Base-by-base conservation (phyloP, 2,888 invertebrate genomes). In the Heteromurus nitidus region DNA sequence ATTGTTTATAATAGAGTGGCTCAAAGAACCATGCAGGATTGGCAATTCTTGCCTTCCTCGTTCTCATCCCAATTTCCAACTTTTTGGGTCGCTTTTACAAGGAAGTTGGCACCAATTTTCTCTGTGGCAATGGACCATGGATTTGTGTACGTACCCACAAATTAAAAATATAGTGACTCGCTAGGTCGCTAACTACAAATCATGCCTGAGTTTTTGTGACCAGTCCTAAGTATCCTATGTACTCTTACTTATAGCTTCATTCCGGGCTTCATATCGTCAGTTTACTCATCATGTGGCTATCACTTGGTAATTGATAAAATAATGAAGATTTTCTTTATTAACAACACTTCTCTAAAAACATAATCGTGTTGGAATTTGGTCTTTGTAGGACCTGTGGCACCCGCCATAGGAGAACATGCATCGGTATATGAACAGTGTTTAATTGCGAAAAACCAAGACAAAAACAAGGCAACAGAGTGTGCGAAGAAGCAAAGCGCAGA, bases 61-160 rank as follows among this genome's bases (percentile, higher is more conserved):
- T 75, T 42, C 36, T 75, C 3, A 18, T 75, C 2, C 65, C 74
- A 0, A 22, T 75, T 42, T 31, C 65, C 55, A 75, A 75, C 28
- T 75, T 75, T 28, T 18, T 75, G 18, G 53, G 28, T 2, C 31
- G 76, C n/a, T 68, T 60, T 11, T 76, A 53, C 44, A 67, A 68
- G 18, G 76, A 76, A 42, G 44, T 68, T 2, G 36, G 60, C 20
- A 31, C n/a, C 2, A 16, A 58, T 3, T 76, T 28, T 22, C 18
- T 76, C 44, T 76, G 67, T 47, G 76, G 67, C 2, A 76, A 68
- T 60, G 76, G 76, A 5, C 68, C 76, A 20, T 76, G 76, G 76
- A 20, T 74, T 26, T 67, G n/a, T n/a, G n/a, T n/a, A n/a, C n/a
- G n/a, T n/a, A n/a, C n/a, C n/a, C n/a, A n/a, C n/a, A n/a, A n/a